phyloP scores from a whole-genome alignment of 2,797 vertebrate species.

The Amphiprion clarkii region DNA sequence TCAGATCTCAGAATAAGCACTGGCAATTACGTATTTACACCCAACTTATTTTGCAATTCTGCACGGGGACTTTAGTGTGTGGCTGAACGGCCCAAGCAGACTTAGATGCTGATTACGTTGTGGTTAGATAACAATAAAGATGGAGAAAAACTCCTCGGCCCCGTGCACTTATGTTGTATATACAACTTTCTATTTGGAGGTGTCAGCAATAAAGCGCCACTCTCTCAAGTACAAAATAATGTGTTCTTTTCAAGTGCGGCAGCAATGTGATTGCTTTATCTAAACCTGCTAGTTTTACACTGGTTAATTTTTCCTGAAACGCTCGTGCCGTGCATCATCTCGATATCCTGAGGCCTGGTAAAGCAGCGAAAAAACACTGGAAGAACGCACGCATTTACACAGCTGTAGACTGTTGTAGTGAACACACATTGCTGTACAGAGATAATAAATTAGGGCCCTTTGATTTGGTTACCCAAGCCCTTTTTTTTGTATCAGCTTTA shows the following conservation, averaged over 20 bases:
- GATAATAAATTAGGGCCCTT: slow-evolving; percentile 73
- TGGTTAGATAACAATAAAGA: slow-evolving; percentile 83
- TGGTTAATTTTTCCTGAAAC: slow-evolving; percentile 78
- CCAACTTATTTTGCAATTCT: slow-evolving; percentile 86
- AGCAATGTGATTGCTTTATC: slow-evolving; percentile 82
- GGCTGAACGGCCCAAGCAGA: slow-evolving; percentile 52
- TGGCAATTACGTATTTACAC: slow-evolving; percentile 88
- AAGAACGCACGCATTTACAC: slow-evolving; percentile 59
- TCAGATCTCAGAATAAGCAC: slow-evolving; percentile 86
- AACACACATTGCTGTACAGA: slow-evolving; percentile 52
- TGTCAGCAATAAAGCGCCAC: slow-evolving; percentile 81
- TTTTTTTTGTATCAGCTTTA: slow-evolving; percentile 68
- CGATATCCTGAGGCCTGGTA: slow-evolving; percentile 65
- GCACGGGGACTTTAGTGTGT: slow-evolving; percentile 70
- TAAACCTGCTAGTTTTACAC: slow-evolving; percentile 80
- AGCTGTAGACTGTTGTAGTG: slow-evolving; percentile 60
- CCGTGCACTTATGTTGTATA: slow-evolving; percentile 55
- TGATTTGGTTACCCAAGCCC: slow-evolving; percentile 72
- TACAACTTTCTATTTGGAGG: slow-evolving; percentile 77
- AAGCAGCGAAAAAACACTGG: slow-evolving; percentile 40
- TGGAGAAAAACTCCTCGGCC: slow-evolving; percentile 69
- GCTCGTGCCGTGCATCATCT: slow-evolving; percentile 61
- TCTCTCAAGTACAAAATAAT: slow-evolving; percentile 78
- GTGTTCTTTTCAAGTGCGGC: slow-evolving; percentile 76
- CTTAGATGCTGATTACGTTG: slow-evolving; percentile 80